Conservation (phyloP, 1,140 invertebrate genomes). For the Saxidomus purpurata region DNA sequence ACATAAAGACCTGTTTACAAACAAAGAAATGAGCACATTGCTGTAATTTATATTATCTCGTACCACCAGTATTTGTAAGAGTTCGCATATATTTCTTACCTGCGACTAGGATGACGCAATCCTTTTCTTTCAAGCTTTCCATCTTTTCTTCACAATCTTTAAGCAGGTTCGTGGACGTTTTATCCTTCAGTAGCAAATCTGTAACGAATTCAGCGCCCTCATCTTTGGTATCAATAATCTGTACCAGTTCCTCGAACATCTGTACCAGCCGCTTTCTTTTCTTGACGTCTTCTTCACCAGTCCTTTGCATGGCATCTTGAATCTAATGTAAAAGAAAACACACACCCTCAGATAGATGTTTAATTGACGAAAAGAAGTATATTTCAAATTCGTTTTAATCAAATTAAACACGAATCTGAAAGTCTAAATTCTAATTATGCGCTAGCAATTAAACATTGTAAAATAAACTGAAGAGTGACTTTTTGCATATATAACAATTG, state of each 20-base stretch:
- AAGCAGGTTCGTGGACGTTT: slow-evolving; percentile 20
- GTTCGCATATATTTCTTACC: not conserved
- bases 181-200: slow-evolving; percentile 32
- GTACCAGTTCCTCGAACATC: slow-evolving; percentile 42
- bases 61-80: no score
- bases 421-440: no score
- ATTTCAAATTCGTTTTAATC: not conserved
- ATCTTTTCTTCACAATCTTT: slow-evolving; percentile 33
- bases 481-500: no score
- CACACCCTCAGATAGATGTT: not conserved
- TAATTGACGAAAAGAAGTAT: not conserved
- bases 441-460: no score
- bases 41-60: no score
- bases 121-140: not conserved
- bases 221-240: slow-evolving; percentile 15
- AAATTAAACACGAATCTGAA: not conserved
- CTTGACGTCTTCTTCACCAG: slow-evolving; percentile 10
- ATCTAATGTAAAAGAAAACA: slow-evolving; percentile 11
- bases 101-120: slow-evolving; percentile 38
- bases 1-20: no score
- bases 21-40: no score
- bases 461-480: no score
- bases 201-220: not conserved
- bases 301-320: slow-evolving; percentile 18
- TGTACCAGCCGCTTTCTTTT: slow-evolving; percentile 32